Conservation (phyloP, 1,140 invertebrate genomes). For the Ruditapes philippinarum region DNA sequence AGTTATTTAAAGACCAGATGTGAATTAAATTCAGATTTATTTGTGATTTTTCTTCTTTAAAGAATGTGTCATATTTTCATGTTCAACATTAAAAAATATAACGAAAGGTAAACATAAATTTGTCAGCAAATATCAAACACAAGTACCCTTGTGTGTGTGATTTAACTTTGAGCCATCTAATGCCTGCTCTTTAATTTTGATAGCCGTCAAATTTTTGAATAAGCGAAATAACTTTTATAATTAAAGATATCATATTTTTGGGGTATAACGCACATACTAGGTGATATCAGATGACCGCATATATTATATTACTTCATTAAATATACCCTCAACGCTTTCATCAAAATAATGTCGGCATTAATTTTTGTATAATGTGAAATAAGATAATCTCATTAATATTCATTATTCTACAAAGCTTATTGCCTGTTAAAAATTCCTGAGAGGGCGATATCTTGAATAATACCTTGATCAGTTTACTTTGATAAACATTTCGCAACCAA, state of each 20-base stretch:
- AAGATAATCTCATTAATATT: constrained; percentile 28
- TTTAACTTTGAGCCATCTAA: too few species aligned
- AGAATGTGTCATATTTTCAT: too few species aligned
- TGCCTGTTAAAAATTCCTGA: neutral
- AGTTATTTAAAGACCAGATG: too few species aligned
- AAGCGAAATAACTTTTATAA: neutral
- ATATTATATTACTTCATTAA: constrained; percentile 6
- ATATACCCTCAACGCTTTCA: neutral
- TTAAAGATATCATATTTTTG: neutral
- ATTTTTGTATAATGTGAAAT: constrained; percentile 1
- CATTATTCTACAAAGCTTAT: neutral
- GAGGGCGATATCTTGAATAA: too few species aligned
- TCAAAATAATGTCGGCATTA: neutral
- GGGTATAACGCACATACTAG: neutral
- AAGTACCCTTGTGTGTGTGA: too few species aligned
- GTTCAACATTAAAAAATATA: too few species aligned
- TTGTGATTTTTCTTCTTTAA: too few species aligned
- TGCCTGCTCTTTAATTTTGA: neutral
- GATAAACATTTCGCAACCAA: too few species aligned
- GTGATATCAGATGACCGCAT: neutral
- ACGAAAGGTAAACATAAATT: too few species aligned
- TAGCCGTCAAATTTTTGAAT: neutral
- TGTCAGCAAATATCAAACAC: neutral
- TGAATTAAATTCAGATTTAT: too few species aligned
- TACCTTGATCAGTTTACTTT: too few species aligned